phyloP scores from a whole-genome alignment of 1,140 invertebrate genomes.

The Tetramorium alpestre region DNA sequence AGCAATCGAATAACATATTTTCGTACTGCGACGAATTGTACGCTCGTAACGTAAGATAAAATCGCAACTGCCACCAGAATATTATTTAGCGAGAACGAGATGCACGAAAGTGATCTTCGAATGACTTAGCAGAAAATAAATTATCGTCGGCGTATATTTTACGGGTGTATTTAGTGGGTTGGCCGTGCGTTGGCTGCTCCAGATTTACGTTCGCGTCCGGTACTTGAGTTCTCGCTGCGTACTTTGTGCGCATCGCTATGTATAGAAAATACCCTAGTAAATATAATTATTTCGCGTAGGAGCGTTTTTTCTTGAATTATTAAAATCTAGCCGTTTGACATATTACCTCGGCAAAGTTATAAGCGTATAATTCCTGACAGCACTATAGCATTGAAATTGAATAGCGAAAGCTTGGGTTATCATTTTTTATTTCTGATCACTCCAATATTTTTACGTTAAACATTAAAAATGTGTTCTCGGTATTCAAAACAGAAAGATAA shows the following conservation, averaged over 20 bases:
- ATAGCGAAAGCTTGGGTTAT: background rate
- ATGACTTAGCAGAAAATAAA: constrained; percentile 62
- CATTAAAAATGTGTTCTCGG: background rate
- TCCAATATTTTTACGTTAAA: background rate
- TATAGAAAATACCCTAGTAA: constrained; percentile 2
- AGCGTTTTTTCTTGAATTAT: background rate
- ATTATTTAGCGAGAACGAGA: constrained; percentile 30
- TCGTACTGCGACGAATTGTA: background rate
- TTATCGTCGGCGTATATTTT: constrained; percentile 68
- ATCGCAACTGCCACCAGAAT: background rate
- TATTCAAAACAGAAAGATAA: constrained; percentile 30
- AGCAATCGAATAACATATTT: constrained; percentile 11
- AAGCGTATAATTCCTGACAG: background rate
- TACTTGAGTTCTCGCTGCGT: constrained; percentile 59
- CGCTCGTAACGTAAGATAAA: background rate
- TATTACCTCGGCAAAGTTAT: background rate
- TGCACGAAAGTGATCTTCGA: constrained; percentile 10
- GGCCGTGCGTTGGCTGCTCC: constrained; percentile 38
- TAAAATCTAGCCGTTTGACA: background rate
- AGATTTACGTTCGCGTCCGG: constrained; percentile 69
- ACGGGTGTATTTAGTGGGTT: constrained; percentile 51
- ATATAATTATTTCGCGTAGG: background rate
- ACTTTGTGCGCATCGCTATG: constrained; percentile 18
- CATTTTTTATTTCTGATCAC: background rate
- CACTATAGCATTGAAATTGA: background rate